phyloP scores from a whole-genome alignment of 1,140 invertebrate species.

The Mesaphorura yosii region DNA sequence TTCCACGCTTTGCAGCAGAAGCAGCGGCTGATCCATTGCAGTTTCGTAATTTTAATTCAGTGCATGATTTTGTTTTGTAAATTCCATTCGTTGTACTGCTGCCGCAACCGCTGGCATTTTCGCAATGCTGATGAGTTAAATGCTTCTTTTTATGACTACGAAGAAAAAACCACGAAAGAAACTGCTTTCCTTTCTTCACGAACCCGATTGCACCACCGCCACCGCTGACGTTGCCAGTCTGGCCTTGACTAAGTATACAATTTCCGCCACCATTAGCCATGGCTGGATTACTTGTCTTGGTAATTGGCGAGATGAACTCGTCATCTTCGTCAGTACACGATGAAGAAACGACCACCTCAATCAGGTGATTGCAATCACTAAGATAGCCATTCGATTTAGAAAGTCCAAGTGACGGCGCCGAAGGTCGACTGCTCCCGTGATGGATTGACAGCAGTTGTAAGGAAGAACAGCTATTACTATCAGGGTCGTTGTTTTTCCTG shows the following conservation, averaged over 20 bases:
- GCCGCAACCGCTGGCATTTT: background rate
- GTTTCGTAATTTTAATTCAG: constrained; percentile 22
- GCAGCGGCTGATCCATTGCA: constrained; percentile 5
- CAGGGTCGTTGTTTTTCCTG: background rate
- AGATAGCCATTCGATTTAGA: background rate
- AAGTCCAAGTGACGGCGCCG: background rate
- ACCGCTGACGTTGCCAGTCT: background rate
- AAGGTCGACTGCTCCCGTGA: background rate
- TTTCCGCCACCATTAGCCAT: background rate
- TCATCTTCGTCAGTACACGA: background rate
- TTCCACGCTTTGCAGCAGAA: background rate
- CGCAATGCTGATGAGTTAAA: background rate
- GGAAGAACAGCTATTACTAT: background rate
- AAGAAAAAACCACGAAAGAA: constrained; percentile 26
- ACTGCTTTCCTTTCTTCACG: constrained; percentile 19
- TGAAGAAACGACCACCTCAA: background rate
- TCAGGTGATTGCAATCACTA: background rate
- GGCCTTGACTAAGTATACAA: constrained; percentile 4
- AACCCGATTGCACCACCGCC: background rate
- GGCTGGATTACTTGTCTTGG: background rate
- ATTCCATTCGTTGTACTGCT: constrained; percentile 21
- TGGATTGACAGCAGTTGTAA: background rate
- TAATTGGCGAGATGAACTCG: background rate
- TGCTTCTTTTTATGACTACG: constrained; percentile 7
- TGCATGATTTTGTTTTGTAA: constrained; percentile 29